phyloP scores from a whole-genome alignment of 2,888 invertebrate species.

The Drosophila leonis region DNA sequence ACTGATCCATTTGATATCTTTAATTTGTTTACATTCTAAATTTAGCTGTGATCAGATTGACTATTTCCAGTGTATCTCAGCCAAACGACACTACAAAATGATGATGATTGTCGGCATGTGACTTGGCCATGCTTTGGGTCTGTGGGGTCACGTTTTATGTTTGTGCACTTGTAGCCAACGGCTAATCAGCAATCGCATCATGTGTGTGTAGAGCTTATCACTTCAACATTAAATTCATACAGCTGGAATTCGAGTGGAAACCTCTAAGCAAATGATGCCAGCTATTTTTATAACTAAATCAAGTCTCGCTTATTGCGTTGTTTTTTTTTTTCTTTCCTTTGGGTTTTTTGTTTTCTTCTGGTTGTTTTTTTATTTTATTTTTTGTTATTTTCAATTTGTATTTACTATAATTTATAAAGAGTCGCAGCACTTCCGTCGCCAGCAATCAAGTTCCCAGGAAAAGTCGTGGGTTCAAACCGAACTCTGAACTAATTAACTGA shows the following conservation, averaged over 20 bases:
- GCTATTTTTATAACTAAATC: slow-evolving; percentile 39
- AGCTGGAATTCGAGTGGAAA: slow-evolving; percentile 20
- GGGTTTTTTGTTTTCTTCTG: not conserved
- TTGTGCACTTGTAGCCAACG: slow-evolving; percentile 20
- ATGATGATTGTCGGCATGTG: slow-evolving; percentile 10
- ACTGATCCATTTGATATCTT: not conserved
- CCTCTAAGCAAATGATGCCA: slow-evolving; percentile 46
- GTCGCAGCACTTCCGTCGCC: slow-evolving; percentile 27
- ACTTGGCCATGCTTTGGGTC: slow-evolving; percentile 12
- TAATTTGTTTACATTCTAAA: slow-evolving; percentile 4
- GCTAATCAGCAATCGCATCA: slow-evolving; percentile 18
- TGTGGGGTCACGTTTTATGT: slow-evolving; percentile 23
- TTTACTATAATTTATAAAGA: not conserved
- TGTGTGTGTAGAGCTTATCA: slow-evolving; percentile 37
- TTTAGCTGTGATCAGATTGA: not conserved
- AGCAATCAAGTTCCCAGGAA: slow-evolving; percentile 18
- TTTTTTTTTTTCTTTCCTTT: not conserved
- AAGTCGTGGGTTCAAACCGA: slow-evolving; percentile 6
- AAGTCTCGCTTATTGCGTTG: slow-evolving; percentile 42
- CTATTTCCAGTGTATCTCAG: slow-evolving; percentile 1
- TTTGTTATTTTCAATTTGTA: not conserved
- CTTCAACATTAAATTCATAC: slow-evolving; percentile 32
- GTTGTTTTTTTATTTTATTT: too few relatives aligned
- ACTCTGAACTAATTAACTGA: slow-evolving; percentile 23
- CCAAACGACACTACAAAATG: not conserved